phyloP scores from a whole-genome alignment of 2,113 vertebrate genomes.

The Calyptomena viridis region DNA sequence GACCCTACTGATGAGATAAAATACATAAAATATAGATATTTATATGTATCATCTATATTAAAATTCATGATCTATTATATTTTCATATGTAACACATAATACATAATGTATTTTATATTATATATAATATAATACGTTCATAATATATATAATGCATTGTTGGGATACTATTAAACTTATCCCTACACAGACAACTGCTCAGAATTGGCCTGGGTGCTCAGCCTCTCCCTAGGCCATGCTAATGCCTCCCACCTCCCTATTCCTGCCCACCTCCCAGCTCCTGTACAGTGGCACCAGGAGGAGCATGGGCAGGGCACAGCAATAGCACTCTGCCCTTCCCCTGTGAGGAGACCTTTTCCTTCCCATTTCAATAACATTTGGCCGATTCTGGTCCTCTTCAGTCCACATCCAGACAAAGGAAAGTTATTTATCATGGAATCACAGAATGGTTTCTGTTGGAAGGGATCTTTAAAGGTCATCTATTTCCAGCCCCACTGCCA shows the following conservation, averaged over 20 bases:
- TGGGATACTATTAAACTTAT: background rate
- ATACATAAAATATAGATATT: background rate
- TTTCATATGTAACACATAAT: background rate
- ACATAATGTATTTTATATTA: background rate
- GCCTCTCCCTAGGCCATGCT: background rate
- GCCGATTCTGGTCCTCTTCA: background rate
- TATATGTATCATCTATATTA: background rate
- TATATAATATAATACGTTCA: background rate
- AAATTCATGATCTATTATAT: too few species aligned
- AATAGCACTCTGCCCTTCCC: background rate
- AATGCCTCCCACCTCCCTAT: background rate
- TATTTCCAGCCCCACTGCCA: background rate
- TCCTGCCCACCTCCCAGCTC: background rate
- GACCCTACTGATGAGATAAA: background rate
- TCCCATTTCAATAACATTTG: background rate
- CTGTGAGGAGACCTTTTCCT: background rate
- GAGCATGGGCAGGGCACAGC: background rate
- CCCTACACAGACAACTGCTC: background rate
- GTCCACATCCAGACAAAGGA: rapidly evolving
- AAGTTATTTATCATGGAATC: background rate
- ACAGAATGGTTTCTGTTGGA: background rate
- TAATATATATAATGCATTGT: too few species aligned
- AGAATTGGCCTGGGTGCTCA: background rate
- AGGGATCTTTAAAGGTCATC: background rate
- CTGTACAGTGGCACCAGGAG: background rate